These are phyloP conservation scores for Mactromeris polynyma DNA, from an alignment of 2,888 invertebrate species.

Conservation along the genomic window DNA sequence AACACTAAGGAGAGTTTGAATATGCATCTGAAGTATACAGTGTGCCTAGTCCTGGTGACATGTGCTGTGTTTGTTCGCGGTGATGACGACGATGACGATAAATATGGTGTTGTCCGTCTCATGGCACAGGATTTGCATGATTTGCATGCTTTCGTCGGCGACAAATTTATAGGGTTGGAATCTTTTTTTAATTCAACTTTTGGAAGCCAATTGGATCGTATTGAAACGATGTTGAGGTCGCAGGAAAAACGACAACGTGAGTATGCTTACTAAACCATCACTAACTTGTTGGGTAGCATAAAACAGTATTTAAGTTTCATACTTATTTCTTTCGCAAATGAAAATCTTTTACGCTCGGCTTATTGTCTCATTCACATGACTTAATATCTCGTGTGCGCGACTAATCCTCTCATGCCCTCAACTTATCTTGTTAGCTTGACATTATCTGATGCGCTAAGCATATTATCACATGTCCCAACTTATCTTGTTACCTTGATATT, in stretches of 20 bases:
- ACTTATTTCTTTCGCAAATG: too few species aligned
- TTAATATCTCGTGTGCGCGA: too few species aligned
- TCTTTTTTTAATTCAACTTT: background rate
- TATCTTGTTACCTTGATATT: too few species aligned
- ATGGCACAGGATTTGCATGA: background rate
- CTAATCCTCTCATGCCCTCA: too few species aligned
- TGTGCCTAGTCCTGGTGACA: background rate
- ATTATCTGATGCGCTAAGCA: too few species aligned
- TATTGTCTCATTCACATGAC: too few species aligned
- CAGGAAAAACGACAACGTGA: background rate
- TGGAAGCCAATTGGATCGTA: background rate
- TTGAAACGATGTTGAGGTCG: background rate
- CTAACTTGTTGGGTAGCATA: too few species aligned
- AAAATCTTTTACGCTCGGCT: too few species aligned
- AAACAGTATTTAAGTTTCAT: too few species aligned
- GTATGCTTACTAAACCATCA: background rate
- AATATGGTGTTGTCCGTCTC: background rate
- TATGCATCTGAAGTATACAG: background rate
- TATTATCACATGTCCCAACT: too few species aligned
- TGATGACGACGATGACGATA: background rate
- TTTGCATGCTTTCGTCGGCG: background rate
- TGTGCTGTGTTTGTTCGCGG: background rate
- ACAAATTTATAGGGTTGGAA: background rate
- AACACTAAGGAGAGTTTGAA: background rate
- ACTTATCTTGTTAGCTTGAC: too few species aligned